Conservation (phyloP, 2,888 invertebrate genomes). For the Agelastica alni region DNA sequence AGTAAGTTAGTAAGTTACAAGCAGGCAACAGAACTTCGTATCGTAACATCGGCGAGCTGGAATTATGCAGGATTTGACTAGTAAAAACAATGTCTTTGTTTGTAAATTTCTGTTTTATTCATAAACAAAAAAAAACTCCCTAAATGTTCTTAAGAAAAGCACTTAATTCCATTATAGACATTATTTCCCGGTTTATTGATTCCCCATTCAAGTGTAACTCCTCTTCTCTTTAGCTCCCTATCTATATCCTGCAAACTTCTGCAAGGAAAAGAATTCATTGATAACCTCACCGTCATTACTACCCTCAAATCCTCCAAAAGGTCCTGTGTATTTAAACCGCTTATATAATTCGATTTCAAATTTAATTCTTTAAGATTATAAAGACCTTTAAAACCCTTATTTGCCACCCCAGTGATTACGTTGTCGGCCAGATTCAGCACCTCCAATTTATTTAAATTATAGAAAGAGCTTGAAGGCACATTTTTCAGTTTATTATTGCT, state of each 20-base stretch:
- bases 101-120: too few relatives aligned
- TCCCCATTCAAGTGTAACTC: slow-evolving; percentile 24
- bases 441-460: slow-evolving; percentile 25
- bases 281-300: slow-evolving; percentile 23
- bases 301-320: slow-evolving; percentile 23
- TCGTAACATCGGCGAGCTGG: too few relatives aligned
- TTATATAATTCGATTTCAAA: slow-evolving; percentile 32
- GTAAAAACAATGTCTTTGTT: too few relatives aligned
- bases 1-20: too few relatives aligned
- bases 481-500: slow-evolving; percentile 30
- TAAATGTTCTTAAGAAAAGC: neutral
- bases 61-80: too few relatives aligned
- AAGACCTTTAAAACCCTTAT: slow-evolving; percentile 25
- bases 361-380: slow-evolving; percentile 28
- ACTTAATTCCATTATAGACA: slow-evolving; percentile 27
- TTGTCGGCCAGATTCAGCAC: slow-evolving; percentile 30
- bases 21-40: too few relatives aligned
- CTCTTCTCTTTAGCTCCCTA: slow-evolving; percentile 21
- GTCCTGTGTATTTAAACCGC: slow-evolving; percentile 25
- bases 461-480: slow-evolving; percentile 19
- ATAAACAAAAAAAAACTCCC: too few relatives aligned
- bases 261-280: slow-evolving; percentile 29
- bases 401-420: slow-evolving; percentile 20
- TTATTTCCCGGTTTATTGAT: slow-evolving; percentile 17
- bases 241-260: slow-evolving; percentile 20